A percentile compares a stretch with the other conserved stretches of the same genome.
These are phyloP conservation scores for Thinocorus orbignyianus DNA, from an alignment of 2,113 vertebrate species.

Conservation along the genomic window DNA sequence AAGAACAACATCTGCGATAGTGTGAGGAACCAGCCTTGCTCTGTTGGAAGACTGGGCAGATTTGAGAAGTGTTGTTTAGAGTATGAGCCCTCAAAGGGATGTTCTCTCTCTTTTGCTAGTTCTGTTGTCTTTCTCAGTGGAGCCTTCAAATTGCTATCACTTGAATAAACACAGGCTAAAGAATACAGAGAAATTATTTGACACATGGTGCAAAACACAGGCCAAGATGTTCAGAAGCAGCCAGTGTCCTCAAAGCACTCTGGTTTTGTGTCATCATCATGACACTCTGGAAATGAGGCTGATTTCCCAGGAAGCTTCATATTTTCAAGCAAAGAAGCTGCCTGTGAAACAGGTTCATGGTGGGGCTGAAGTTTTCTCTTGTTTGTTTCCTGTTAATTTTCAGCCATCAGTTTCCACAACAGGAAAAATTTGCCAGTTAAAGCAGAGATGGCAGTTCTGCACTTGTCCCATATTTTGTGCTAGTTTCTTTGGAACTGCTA, in stretches of 20 bases:
- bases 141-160: conserved; percentile 10
- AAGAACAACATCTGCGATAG: not conserved
- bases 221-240: not conserved
- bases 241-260: not conserved
- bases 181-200: not conserved
- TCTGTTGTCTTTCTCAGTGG: conserved; percentile 21
- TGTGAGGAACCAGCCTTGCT: not conserved
- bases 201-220: not conserved
- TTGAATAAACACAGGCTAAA: conserved; percentile 29
- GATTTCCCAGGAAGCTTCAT: not conserved
- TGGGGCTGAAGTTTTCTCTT: not conserved
- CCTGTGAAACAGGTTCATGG: not conserved
- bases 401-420: not conserved
- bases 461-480: not conserved
- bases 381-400: not conserved
- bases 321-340: not conserved
- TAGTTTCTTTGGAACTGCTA: not conserved
- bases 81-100: not conserved
- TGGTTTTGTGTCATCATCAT: not conserved
- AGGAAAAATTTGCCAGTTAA: not conserved
- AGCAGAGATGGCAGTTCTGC: not conserved
- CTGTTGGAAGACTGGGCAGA: not conserved
- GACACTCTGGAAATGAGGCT: not conserved
- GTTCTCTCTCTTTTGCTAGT: not conserved
- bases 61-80: conserved; percentile 3